Percentiles rank a stretch among this genome's conserved stretches.
phyloP scores from a whole-genome alignment of 2,888 invertebrate species.

The Meghimatium bilineatum region DNA sequence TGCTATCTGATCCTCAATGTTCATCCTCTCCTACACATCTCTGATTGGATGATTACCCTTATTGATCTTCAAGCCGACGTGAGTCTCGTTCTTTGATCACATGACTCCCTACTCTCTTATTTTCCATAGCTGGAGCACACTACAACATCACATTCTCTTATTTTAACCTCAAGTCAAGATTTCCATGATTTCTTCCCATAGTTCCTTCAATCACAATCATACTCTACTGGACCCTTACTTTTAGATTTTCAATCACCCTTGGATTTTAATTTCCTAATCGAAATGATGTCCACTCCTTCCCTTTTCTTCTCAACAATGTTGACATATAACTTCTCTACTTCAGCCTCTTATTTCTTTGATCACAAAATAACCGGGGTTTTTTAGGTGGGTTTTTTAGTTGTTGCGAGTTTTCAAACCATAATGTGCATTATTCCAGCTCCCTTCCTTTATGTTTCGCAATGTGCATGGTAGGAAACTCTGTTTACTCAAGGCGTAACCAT shows the following conservation, averaged over 20 bases:
- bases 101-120: neutral
- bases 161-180: neutral
- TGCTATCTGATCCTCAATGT: neutral
- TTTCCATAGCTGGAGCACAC: neutral
- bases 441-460: too few species aligned
- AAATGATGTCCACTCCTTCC: neutral
- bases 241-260: neutral
- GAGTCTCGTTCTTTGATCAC: slow-evolving; percentile 9
- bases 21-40: neutral
- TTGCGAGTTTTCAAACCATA: too few species aligned
- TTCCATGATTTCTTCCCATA: neutral
- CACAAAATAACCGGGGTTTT: too few species aligned
- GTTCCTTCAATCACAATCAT: too few species aligned
- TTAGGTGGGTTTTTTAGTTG: too few species aligned
- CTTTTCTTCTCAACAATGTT: neutral
- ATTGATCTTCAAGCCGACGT: neutral
- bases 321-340: too few species aligned
- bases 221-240: too few species aligned
- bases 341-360: too few species aligned
- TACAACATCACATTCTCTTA: neutral
- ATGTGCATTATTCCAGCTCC: too few species aligned
- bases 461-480: too few species aligned
- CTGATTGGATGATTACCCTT: neutral
- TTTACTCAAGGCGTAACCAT: too few species aligned
- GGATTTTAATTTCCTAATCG: neutral